phyloP scores from a whole-genome alignment of 2,113 vertebrate species.

The Serilophus lunatus region DNA sequence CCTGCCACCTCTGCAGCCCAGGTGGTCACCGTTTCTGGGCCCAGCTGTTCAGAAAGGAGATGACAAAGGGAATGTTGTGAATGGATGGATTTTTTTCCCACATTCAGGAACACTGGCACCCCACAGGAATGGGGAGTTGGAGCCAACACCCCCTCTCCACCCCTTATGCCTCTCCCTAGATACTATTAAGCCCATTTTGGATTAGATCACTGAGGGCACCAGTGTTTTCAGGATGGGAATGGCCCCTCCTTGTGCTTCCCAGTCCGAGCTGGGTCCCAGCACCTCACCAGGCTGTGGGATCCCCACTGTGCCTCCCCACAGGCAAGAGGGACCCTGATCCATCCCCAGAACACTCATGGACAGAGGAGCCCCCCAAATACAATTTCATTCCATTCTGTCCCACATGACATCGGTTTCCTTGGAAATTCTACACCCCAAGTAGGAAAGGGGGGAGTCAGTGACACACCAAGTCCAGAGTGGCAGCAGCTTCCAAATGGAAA shows the following conservation, averaged over 20 bases:
- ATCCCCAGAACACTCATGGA: not conserved
- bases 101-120: fast-evolving
- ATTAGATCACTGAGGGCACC: not conserved
- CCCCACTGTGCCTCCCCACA: fast-evolving
- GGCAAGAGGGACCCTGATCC: not conserved
- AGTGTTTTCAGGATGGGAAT: fast-evolving
- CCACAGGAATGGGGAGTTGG: too few relatives aligned
- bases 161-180: fast-evolving
- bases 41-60: too few relatives aligned
- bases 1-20: not conserved
- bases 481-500: fast-evolving
- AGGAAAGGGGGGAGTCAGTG: not conserved
- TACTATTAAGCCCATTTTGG: fast-evolving
- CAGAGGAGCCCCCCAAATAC: not conserved
- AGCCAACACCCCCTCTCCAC: fast-evolving
- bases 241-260: fast-evolving
- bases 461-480: fast-evolving
- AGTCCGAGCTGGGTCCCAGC: fast-evolving
- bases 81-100: fast-evolving
- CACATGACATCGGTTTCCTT: fast-evolving
- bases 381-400: not conserved
- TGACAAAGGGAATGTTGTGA: fast-evolving
- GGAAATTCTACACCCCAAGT: not conserved
- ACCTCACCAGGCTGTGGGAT: not conserved
- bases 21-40: not conserved